Evolutionary conservation across 2,888 invertebrate genomes (phyloP).

Genomic region (Hofmannophila pseudospretella): DNA sequence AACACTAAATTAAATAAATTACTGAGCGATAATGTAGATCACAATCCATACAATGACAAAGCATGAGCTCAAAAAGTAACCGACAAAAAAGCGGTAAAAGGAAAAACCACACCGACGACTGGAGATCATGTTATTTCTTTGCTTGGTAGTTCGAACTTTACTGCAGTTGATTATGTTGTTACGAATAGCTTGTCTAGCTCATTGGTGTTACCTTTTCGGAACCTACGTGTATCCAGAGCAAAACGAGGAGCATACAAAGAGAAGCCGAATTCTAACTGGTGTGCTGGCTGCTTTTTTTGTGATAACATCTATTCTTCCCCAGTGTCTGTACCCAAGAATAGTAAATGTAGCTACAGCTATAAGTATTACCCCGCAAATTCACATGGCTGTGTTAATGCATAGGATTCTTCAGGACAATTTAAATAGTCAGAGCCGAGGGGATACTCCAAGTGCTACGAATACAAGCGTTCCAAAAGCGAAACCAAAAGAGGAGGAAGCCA

Average conservation of each 20-base stretch:
- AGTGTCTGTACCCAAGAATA: not conserved
- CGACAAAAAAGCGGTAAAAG: no score
- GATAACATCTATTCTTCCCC: not conserved
- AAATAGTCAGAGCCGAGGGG: no score
- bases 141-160: not conserved
- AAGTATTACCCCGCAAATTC: not conserved
- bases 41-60: no score
- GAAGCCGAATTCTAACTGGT: not conserved
- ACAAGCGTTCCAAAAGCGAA: no score
- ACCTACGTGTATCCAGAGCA: constrained; percentile 5
- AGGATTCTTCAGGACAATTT: not conserved
- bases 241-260: not conserved
- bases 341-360: not conserved
- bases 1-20: not conserved
- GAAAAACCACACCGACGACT: no score
- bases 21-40: no score
- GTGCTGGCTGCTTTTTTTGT: not conserved
- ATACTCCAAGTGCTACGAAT: no score
- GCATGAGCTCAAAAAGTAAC: no score
- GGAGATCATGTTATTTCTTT: constrained; percentile 16
- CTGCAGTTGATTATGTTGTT: constrained; percentile 1
- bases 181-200: constrained; percentile 10
- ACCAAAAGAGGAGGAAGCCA: no score
- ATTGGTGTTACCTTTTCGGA: constrained; percentile 16
- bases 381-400: not conserved